Evolutionary conservation across 2,888 invertebrate species (phyloP).

Genomic region (Phlogophora meticulosa): DNA sequence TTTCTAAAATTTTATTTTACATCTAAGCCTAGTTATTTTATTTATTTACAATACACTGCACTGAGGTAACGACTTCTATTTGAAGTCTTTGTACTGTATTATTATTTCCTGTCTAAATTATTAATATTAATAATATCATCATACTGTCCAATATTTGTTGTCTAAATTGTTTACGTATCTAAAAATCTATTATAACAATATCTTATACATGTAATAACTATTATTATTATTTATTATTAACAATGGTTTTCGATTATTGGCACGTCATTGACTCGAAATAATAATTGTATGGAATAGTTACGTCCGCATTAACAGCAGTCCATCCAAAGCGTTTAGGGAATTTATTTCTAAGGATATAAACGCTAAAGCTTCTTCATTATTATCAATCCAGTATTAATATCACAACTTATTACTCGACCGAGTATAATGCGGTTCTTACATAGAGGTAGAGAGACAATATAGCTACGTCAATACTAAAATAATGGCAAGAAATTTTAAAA

Average conservation of each 20-base stretch:
- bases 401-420: constrained; percentile 47
- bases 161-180: constrained; percentile 75
- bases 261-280: constrained; percentile 84
- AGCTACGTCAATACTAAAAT: constrained; percentile 40
- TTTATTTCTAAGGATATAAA: constrained; percentile 87
- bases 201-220: constrained; percentile 89
- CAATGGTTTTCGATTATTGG: constrained; percentile 86
- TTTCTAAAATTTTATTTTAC: constrained; percentile 75
- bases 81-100: constrained; percentile 70
- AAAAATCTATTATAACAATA: constrained; percentile 74
- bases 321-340: constrained; percentile 78
- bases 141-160: constrained; percentile 74
- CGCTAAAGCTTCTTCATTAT: constrained; percentile 77
- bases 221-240: constrained; percentile 77
- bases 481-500: constrained; percentile 52
- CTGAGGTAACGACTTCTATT: constrained; percentile 81
- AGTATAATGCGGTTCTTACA: constrained; percentile 34
- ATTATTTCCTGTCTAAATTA: constrained; percentile 74
- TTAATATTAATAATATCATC: constrained; percentile 74
- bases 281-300: constrained; percentile 74
- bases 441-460: constrained; percentile 22
- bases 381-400: constrained; percentile 43
- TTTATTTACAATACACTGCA: constrained; percentile 89
- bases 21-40: constrained; percentile 73
- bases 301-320: constrained; percentile 42